phyloP scores from a whole-genome alignment of 2,113 vertebrate genomes.

The Salminus brasiliensis region DNA sequence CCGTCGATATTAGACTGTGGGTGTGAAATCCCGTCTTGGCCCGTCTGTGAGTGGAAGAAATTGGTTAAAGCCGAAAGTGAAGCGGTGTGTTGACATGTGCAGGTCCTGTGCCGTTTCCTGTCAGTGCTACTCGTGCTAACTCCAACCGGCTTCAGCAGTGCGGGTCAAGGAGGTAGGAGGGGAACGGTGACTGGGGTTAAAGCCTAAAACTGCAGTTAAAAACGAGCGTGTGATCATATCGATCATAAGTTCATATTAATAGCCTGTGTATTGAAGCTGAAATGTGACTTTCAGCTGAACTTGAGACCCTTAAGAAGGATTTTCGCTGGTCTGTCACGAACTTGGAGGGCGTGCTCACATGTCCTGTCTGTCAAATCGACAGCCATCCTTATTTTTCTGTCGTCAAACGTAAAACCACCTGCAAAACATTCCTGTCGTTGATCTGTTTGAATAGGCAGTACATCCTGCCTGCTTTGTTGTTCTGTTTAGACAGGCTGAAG shows the following conservation, averaged over 20 bases:
- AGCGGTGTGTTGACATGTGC: conserved; percentile 1
- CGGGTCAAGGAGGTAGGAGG: neutral
- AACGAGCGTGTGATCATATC: too few relatives aligned
- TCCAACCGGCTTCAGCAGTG: neutral
- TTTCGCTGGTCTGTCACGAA: neutral
- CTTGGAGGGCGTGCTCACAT: neutral
- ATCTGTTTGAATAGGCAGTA: neutral
- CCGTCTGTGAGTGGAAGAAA: neutral
- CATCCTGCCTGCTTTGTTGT: neutral
- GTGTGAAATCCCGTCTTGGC: too few relatives aligned
- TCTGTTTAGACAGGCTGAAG: neutral
- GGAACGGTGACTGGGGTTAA: too few relatives aligned
- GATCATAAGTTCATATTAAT: too few relatives aligned
- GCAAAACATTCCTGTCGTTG: neutral
- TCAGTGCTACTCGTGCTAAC: neutral
- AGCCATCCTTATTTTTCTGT: neutral
- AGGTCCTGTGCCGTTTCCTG: conserved; percentile 5
- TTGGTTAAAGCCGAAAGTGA: neutral
- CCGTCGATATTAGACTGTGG: neutral
- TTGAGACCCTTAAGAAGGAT: neutral
- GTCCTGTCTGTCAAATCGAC: neutral
- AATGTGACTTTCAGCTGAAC: neutral
- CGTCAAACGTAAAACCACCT: too few relatives aligned
- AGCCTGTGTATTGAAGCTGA: too few relatives aligned
- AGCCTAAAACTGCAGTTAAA: too few relatives aligned